Conservation (phyloP, 2,797 vertebrate species). For the Gobionotothen gibberifrons region DNA sequence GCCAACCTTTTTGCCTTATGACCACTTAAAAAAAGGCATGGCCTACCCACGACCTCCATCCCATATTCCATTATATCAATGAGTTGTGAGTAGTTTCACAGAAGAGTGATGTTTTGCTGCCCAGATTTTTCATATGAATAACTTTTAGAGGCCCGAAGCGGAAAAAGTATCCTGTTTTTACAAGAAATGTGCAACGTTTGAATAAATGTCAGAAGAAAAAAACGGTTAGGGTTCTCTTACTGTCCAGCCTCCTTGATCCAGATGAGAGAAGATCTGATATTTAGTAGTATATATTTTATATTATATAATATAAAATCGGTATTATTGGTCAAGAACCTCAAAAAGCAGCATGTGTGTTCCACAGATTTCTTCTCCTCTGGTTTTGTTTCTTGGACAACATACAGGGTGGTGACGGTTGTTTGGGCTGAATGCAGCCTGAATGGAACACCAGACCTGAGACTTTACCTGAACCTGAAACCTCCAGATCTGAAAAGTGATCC, state of each 20-base stretch:
- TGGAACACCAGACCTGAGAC: background rate
- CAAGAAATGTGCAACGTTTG: slow-evolving; percentile 12
- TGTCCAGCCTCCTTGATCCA: background rate
- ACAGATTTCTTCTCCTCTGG: background rate
- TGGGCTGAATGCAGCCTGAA: background rate
- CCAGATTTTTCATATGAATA: slow-evolving; percentile 14
- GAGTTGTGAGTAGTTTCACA: slow-evolving; percentile 6
- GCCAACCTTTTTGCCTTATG: background rate
- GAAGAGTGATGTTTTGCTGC: background rate
- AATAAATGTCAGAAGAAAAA: slow-evolving; percentile 23
- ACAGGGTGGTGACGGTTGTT: slow-evolving; percentile 2
- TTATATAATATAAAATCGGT: background rate
- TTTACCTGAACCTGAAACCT: background rate
- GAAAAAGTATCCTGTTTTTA: slow-evolving; percentile 33
- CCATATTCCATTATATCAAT: background rate
- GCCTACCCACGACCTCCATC: background rate
- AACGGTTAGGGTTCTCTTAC: background rate
- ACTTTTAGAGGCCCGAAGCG: slow-evolving; percentile 6
- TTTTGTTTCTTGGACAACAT: background rate
- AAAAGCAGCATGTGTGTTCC: background rate
- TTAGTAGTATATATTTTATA: too few relatives aligned
- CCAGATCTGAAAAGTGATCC: too few relatives aligned
- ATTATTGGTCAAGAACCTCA: background rate
- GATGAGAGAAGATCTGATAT: background rate
- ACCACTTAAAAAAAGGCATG: background rate